Evolutionary conservation across 1,140 invertebrate species (phyloP).

Genomic region (Calephelis nemesis): DNA sequence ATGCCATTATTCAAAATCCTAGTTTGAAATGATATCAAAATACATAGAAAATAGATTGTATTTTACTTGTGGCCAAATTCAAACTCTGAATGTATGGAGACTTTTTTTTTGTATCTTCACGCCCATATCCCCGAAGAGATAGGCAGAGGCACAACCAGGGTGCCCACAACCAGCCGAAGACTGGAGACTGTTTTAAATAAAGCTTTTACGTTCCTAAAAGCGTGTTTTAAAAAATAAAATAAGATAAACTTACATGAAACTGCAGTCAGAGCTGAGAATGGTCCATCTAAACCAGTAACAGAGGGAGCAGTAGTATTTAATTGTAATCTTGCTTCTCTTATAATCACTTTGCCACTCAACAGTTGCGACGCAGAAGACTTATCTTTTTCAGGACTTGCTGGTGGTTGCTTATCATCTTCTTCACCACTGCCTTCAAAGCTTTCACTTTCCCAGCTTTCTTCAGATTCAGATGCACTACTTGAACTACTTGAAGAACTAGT

Average conservation of each 20-base stretch:
- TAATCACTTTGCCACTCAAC: constrained; percentile 83
- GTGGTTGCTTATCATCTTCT: constrained; percentile 64
- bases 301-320: constrained; percentile 79
- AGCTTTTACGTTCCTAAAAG: too few species aligned
- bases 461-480: constrained; percentile 71
- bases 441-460: constrained; percentile 79
- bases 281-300: constrained; percentile 80
- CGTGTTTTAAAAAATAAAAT: constrained; percentile 2
- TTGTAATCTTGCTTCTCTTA: constrained; percentile 85
- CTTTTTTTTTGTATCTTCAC: too few species aligned
- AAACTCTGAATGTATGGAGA: too few species aligned
- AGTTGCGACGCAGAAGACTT: constrained; percentile 75
- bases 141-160: too few species aligned
- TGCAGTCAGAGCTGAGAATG: constrained; percentile 81
- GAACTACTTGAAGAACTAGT: constrained; percentile 70
- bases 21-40: too few species aligned
- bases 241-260: constrained; percentile 56
- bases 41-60: too few species aligned
- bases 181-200: too few species aligned
- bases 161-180: too few species aligned
- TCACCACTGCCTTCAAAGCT: constrained; percentile 78
- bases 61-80: too few species aligned
- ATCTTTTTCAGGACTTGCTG: constrained; percentile 72
- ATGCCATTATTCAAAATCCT: too few species aligned
- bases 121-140: too few species aligned